Evolutionary conservation across 30 jellyfish, hydroid and myxozoan genomes (phyloP), one percentile per base, ranked within the genome.

Genomic region (Cassiopea xamachana): DNA sequence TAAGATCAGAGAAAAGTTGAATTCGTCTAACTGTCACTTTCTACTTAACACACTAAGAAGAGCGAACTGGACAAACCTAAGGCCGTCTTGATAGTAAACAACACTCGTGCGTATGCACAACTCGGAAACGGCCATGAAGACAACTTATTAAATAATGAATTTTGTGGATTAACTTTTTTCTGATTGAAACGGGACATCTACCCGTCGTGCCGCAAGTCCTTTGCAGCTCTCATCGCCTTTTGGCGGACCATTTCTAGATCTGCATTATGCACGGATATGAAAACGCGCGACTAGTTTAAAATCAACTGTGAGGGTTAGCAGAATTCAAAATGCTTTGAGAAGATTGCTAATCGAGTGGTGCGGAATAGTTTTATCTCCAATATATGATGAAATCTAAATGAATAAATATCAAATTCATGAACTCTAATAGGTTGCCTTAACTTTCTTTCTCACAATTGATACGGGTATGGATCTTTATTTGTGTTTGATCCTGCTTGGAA

Each of bases 131-230:
- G 64, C 58, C 81, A 17, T 13, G 68, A 87, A 77, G 89, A 69
- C 80, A 9, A 64, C 71, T 79, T 82, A 69, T 79, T 69, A 55
- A 78, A 69, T 88, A 88, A 88, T 79, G 90, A 88, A 71, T 88
- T 88, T 78, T 79, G 49, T 90, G 95, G 95, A 88, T 88, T 88
- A 88, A 72, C 71, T 70, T 48, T 80, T 72, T 88, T 88, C 82
- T 82, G 90, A 88, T 88, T 88, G 95, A 80, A 71, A 73, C 48
- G 85, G 95, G 85, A 48, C 86, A 77, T 79, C 68, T 88, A 46
- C 94, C 95, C 88, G 90, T 85, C 86, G 90, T 44, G 95, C 95
- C 95, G 95, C 90, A 77, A 79, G 71, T 44, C 95, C 64, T 79
- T 88, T 78, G 48, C 85, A 70, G 73, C 67, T 55, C 81, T 69